Evolutionary conservation across 2,888 invertebrate genomes (phyloP), one percentile per base, ranked within the genome.

Genomic region (Arenicola marina): DNA sequence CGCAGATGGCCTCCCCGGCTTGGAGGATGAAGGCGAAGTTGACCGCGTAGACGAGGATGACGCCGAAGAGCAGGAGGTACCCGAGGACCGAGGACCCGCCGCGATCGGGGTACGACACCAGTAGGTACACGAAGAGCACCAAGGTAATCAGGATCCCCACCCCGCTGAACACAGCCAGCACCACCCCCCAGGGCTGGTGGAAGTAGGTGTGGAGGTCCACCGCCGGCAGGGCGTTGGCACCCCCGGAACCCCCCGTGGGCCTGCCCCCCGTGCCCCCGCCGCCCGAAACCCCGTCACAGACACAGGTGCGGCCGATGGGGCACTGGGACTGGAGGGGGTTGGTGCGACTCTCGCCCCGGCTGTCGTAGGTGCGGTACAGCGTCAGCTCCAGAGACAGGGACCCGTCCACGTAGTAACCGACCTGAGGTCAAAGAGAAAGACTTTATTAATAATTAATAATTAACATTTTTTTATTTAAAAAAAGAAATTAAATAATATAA

Each of bases 11-110:
- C 11, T 73, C 74, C 0, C 78, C 78, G 3, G 84, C 81, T 56
- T 81, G 80, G 4, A 82, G 72, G 31, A 85, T 75, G 72, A 84
- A 85, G 18, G 83, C 80, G 67, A 84, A 83, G 64, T 83, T 84
- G 44, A 83, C 75, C 1, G 78, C 76, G 66, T 83, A 85, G 62
- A 84, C 68, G 18, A 83, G 67, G 29, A 85, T 72, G 59, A 85
- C 75, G 18, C 84, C 85, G 51, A 84, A 76, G 21, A 83, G 74
- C 29, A 85, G 79, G 65, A 84, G 76, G 73, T 82, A 85, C 2
- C 84, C 85, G 1, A 85, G 72, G n/a, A 84, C 76, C 0, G 84
- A 66, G 32, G 83, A 81, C 53, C 82, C 82, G 21, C 80, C 77
- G 2, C 80, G 75, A 51, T 83, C 76, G 0, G 83, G 83, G 68